These are phyloP conservation scores for Brachyhypopomus gauderio DNA, from an alignment of 2,113 vertebrate species.

Conservation along the genomic window DNA sequence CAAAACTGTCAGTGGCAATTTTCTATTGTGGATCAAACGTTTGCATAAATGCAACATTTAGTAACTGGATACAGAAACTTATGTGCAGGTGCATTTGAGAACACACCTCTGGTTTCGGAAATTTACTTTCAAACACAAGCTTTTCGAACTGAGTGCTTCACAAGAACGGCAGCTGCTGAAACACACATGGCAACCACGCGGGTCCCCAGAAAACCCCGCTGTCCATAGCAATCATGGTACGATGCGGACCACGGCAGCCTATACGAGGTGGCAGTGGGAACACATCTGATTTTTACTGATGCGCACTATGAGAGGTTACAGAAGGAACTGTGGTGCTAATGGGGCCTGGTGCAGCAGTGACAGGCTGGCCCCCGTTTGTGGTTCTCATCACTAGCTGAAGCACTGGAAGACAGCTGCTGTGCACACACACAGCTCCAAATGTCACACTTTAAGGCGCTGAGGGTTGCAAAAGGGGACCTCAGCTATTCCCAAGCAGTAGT, in stretches of 20 bases:
- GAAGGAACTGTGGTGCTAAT: conserved; percentile 1
- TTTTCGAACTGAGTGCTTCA: conserved; percentile 14
- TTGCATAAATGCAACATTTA: conserved; percentile 5
- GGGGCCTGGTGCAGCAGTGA: conserved; percentile 21
- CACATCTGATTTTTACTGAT: conserved; percentile 30
- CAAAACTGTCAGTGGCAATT: neutral
- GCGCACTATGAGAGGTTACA: conserved; percentile 14
- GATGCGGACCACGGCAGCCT: conserved; percentile 13
- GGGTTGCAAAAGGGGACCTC: conserved; percentile 39
- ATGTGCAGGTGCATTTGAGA: conserved; percentile 10
- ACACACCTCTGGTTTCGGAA: conserved; percentile 4
- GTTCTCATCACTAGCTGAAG: conserved; percentile 45
- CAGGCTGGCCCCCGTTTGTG: conserved; percentile 30
- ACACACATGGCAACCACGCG: conserved; percentile 16
- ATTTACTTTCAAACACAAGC: neutral
- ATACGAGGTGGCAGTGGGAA: conserved; percentile 16
- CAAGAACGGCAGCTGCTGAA: neutral
- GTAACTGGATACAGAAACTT: conserved; percentile 16
- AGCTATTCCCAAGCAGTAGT: conserved; percentile 55
- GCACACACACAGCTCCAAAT: conserved; percentile 56
- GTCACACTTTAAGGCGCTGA: conserved; percentile 51
- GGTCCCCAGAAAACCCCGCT: conserved; percentile 10
- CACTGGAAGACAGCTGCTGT: conserved; percentile 50
- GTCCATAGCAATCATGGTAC: conserved; percentile 25
- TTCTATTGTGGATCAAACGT: neutral